Evolutionary conservation across 2,113 vertebrate genomes (phyloP).

Genomic region (Halcyon senegalensis): DNA sequence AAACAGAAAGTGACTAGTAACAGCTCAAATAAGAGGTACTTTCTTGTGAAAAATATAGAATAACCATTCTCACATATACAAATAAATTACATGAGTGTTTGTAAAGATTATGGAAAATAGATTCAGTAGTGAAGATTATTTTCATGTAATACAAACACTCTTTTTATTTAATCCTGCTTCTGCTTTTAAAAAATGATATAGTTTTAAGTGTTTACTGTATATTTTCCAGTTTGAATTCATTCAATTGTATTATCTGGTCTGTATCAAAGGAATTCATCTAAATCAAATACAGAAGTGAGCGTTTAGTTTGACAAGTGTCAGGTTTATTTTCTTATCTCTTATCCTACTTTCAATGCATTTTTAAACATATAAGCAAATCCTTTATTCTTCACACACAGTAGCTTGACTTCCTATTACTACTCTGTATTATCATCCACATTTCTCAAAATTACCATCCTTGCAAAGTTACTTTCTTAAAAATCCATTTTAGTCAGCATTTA

Average conservation of each 20-base stretch:
- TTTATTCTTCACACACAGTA: not conserved
- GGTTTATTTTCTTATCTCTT: conserved; percentile 34
- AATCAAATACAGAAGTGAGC: conserved; percentile 14
- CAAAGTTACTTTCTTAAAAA: not conserved
- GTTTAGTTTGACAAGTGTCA: conserved; percentile 38
- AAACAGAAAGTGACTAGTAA: not conserved
- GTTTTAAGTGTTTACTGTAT: not conserved
- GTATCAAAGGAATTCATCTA: not conserved
- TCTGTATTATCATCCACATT: not conserved
- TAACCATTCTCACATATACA: not conserved
- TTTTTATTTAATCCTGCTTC: not conserved
- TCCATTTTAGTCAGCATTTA: not conserved
- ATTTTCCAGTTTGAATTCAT: not conserved
- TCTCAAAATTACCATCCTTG: not conserved
- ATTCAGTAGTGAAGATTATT: not conserved
- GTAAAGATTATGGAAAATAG: not conserved
- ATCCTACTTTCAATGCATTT: not conserved
- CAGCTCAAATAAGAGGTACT: not conserved
- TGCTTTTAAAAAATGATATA: not conserved
- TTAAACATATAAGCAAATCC: not conserved
- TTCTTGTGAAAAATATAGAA: not conserved
- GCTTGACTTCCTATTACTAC: not conserved
- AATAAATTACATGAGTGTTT: not conserved
- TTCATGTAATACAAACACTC: not conserved
- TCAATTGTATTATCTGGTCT: not conserved